Evolutionary conservation across 2,113 vertebrate genomes (phyloP).

Genomic region (Anoplopoma fimbria): DNA sequence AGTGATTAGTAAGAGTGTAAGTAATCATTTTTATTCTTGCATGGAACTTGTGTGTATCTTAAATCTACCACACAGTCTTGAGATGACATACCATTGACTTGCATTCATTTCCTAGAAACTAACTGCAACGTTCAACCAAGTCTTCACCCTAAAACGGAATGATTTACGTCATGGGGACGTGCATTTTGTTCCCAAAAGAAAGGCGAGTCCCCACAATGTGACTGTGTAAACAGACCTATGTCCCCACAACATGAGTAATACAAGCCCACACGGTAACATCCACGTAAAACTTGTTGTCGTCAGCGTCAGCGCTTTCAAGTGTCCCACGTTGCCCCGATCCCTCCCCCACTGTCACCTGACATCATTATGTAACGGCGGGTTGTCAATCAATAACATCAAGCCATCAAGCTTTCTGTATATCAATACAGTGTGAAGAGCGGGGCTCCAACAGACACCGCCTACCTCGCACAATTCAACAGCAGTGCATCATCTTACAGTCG

Average conservation of each 20-base stretch:
- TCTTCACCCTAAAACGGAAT: too few species aligned
- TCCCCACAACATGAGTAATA: not conserved
- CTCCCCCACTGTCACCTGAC: constrained; percentile 29
- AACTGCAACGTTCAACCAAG: too few species aligned
- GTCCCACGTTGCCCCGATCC: not conserved
- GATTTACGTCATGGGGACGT: too few species aligned
- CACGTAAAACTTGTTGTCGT: not conserved
- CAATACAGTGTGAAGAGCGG: constrained; percentile 16
- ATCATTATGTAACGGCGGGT: constrained; percentile 48
- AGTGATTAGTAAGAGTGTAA: not conserved
- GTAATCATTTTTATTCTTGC: not conserved
- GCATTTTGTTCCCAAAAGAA: too few species aligned
- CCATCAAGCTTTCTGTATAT: constrained; percentile 20
- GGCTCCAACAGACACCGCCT: not conserved
- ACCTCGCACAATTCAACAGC: not conserved
- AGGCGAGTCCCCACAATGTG: not conserved
- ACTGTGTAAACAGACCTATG: too few species aligned
- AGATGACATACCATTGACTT: too few species aligned
- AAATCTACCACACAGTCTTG: not conserved
- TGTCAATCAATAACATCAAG: constrained; percentile 50
- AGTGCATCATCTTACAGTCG: not conserved
- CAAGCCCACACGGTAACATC: not conserved
- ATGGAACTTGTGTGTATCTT: not conserved
- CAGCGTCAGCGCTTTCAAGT: constrained; percentile 22
- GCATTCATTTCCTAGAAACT: too few species aligned